Percentiles rank a stretch among this genome's conserved stretches.
These are phyloP conservation scores for Drosophila neotestacea DNA, from an alignment of 2,888 invertebrate species.

Conservation along the genomic window DNA sequence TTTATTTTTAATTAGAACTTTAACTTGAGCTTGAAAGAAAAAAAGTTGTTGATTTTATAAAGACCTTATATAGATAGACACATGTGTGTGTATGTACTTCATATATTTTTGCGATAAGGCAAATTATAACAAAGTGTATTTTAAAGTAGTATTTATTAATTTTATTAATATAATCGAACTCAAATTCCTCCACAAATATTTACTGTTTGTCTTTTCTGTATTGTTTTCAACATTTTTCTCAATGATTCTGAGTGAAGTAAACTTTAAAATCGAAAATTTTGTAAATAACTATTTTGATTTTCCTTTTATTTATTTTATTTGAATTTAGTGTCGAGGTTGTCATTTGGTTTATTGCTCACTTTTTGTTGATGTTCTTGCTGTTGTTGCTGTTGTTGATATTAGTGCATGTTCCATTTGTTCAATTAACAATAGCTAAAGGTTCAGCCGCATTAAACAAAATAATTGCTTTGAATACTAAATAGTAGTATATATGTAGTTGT, in stretches of 20 bases:
- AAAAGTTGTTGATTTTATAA: slow-evolving; percentile 11
- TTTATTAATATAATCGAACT: no score
- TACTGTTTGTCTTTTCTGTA: no score
- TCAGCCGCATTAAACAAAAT: slow-evolving; percentile 70
- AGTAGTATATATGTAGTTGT: slow-evolving; percentile 14
- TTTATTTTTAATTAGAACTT: slow-evolving; percentile 43
- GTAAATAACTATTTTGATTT: no score
- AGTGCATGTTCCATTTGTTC: slow-evolving; percentile 42
- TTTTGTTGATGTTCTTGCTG: slow-evolving; percentile 13
- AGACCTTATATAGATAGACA: no score
- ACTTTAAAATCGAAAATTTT: no score
- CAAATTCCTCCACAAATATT: no score
- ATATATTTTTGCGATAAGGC: no score
- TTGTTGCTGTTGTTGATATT: slow-evolving; percentile 32
- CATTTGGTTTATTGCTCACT: slow-evolving; percentile 34
- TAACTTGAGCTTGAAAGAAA: slow-evolving; percentile 12
- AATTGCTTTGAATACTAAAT: slow-evolving; percentile 54
- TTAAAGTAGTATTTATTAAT: no score
- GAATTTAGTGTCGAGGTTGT: slow-evolving; percentile 30
- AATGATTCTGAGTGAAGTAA: no score
- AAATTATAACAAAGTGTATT: no score
- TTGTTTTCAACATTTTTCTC: no score
- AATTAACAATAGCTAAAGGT: slow-evolving; percentile 54
- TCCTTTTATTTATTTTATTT: not conserved
- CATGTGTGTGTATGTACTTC: no score